phyloP scores from a whole-genome alignment of 1,140 invertebrate species.

The Drosophila subpulchrella region DNA sequence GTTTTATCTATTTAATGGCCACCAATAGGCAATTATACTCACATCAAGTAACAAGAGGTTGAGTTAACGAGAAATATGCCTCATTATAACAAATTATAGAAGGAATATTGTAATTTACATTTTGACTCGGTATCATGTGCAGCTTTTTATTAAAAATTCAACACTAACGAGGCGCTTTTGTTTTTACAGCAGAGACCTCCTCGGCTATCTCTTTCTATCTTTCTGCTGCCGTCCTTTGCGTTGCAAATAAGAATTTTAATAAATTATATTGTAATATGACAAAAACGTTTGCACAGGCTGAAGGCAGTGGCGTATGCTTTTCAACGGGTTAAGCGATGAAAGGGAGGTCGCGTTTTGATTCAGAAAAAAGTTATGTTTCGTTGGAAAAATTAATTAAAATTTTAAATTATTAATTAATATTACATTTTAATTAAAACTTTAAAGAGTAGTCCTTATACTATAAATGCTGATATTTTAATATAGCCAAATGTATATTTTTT shows the following conservation, averaged over 20 bases:
- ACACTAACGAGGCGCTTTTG: conserved; percentile 62
- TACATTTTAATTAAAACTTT: neutral
- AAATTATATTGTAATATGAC: conserved; percentile 75
- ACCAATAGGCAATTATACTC: conserved; percentile 51
- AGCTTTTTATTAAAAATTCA: conserved; percentile 68
- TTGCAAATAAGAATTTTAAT: conserved; percentile 77
- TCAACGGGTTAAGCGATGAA: neutral
- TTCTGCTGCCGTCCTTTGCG: conserved; percentile 35
- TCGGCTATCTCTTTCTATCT: conserved; percentile 14
- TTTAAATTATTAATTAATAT: no score
- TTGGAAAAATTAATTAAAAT: neutral
- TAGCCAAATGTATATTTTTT: no score
- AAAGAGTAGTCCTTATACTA: no score
- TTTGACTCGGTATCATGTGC: conserved; percentile 50
- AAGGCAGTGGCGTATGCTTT: conserved; percentile 15
- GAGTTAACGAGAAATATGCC: conserved; percentile 1
- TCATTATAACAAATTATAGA: conserved; percentile 45
- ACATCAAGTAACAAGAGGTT: conserved; percentile 6
- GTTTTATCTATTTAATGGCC: conserved; percentile 37
- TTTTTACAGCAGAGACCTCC: conserved; percentile 34
- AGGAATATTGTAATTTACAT: conserved; percentile 51
- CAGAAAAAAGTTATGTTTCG: neutral
- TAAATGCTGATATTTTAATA: no score
- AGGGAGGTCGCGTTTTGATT: neutral
- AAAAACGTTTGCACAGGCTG: conserved; percentile 47